These are phyloP conservation scores for Prorops nasuta DNA, from an alignment of 1,140 invertebrate genomes.

Conservation along the genomic window DNA sequence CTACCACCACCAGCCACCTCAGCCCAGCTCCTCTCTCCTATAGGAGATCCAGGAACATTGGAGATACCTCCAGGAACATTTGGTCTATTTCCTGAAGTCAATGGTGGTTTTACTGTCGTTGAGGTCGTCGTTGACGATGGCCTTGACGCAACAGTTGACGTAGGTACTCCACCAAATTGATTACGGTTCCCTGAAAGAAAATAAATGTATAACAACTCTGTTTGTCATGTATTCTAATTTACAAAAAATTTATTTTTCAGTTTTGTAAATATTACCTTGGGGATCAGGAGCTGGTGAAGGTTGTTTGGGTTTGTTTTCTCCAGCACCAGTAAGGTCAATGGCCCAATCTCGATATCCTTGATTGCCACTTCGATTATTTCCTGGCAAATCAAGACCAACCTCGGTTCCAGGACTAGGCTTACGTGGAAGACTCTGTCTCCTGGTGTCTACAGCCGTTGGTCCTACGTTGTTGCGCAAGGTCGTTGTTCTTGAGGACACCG, in stretches of 20 bases:
- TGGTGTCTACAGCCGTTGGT: slow-evolving; percentile 21
- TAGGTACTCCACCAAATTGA: too few relatives aligned
- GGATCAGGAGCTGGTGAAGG: too few relatives aligned
- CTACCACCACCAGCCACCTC: slow-evolving; percentile 30
- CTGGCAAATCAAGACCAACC: slow-evolving; percentile 38
- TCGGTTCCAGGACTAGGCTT: slow-evolving; percentile 46
- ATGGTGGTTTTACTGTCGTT: too few relatives aligned
- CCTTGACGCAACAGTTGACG: too few relatives aligned
- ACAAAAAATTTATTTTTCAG: too few relatives aligned
- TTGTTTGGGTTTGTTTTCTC: slow-evolving; percentile 25
- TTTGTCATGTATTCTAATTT: too few relatives aligned
- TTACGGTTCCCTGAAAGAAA: too few relatives aligned
- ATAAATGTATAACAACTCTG: too few relatives aligned
- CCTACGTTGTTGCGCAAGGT: slow-evolving; percentile 15
- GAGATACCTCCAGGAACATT: too few relatives aligned
- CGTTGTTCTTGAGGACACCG: background rate
- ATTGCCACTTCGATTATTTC: slow-evolving; percentile 18
- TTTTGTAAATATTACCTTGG: too few relatives aligned
- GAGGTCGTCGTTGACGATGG: slow-evolving; percentile 2
- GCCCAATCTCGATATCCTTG: slow-evolving; percentile 44
- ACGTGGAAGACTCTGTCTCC: slow-evolving; percentile 25
- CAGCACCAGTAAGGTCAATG: slow-evolving; percentile 39
- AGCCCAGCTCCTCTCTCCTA: slow-evolving; percentile 35
- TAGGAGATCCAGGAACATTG: slow-evolving; percentile 14
- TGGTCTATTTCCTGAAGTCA: too few relatives aligned